phyloP scores from a whole-genome alignment of 1,140 invertebrate genomes.

The Papilio machaon region DNA sequence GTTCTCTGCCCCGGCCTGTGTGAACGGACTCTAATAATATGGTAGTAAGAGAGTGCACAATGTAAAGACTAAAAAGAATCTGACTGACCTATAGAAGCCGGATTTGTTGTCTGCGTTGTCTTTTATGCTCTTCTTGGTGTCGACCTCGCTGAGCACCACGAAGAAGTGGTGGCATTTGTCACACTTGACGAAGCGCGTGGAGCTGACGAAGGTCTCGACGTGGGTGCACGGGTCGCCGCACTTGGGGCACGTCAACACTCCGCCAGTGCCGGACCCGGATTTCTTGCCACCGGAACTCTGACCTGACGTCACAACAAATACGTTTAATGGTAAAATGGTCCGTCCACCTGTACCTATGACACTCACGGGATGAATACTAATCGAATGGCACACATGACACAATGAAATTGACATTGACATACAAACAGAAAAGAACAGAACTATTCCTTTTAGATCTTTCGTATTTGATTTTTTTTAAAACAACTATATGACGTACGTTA shows the following conservation, averaged over 20 bases:
- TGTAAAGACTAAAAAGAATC: no score
- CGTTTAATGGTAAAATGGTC: background rate
- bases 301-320: slow-evolving; percentile 46
- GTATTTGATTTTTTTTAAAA: no score
- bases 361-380: no score
- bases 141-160: slow-evolving; percentile 96
- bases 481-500: no score
- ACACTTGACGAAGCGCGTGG: slow-evolving; percentile 97
- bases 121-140: slow-evolving; percentile 92
- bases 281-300: slow-evolving; percentile 66
- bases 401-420: no score
- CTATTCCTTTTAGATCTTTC: no score
- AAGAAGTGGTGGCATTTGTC: slow-evolving; percentile 99
- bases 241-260: slow-evolving; percentile 89
- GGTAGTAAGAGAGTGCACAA: no score
- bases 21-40: no score
- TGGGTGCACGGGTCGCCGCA: slow-evolving; percentile 98
- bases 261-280: slow-evolving; percentile 53
- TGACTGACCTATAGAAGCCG: slow-evolving; percentile 81
- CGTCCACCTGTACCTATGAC: no score
- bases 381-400: no score
- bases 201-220: slow-evolving; percentile 98
- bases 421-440: no score
- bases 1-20: no score
- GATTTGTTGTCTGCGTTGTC: slow-evolving; percentile 87